Conservation (phyloP, 2,797 vertebrate genomes). For the Bryconaethiops microstoma region DNA sequence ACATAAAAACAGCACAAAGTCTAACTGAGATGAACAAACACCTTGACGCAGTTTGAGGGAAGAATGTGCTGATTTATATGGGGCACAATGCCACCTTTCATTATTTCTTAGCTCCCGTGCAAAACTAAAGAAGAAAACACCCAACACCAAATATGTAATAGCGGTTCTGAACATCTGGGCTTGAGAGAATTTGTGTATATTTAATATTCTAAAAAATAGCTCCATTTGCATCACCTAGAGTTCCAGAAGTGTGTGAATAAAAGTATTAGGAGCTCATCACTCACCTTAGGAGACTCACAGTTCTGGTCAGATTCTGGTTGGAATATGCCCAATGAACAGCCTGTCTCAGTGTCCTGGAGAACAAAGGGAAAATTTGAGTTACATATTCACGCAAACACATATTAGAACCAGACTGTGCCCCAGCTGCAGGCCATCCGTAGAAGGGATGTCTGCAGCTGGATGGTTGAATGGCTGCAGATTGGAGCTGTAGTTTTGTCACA, state of each 20-base stretch:
- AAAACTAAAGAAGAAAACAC: neutral
- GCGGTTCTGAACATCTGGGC: neutral
- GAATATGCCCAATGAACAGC: slow-evolving; percentile 64
- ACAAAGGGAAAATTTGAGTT: slow-evolving; percentile 9
- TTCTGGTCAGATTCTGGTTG: slow-evolving; percentile 77
- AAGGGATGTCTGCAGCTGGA: neutral
- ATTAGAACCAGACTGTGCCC: neutral
- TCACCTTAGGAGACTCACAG: slow-evolving; percentile 68
- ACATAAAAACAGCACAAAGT: neutral
- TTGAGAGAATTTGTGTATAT: too few species aligned
- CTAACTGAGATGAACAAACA: neutral
- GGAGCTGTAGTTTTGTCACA: neutral
- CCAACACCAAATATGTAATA: neutral
- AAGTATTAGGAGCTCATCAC: neutral
- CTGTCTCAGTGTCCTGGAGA: slow-evolving; percentile 66
- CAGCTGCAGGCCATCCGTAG: slow-evolving; percentile 4
- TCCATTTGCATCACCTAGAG: neutral
- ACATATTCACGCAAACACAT: slow-evolving; percentile 20
- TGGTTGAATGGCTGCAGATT: neutral
- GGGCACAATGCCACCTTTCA: neutral
- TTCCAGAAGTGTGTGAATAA: neutral
- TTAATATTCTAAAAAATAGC: too few species aligned
- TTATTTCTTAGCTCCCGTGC: neutral
- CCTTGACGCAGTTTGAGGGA: neutral
- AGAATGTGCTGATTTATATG: neutral